These are phyloP conservation scores for Cherax quadricarinatus DNA, from an alignment of 1,140 invertebrate genomes.

Conservation along the genomic window DNA sequence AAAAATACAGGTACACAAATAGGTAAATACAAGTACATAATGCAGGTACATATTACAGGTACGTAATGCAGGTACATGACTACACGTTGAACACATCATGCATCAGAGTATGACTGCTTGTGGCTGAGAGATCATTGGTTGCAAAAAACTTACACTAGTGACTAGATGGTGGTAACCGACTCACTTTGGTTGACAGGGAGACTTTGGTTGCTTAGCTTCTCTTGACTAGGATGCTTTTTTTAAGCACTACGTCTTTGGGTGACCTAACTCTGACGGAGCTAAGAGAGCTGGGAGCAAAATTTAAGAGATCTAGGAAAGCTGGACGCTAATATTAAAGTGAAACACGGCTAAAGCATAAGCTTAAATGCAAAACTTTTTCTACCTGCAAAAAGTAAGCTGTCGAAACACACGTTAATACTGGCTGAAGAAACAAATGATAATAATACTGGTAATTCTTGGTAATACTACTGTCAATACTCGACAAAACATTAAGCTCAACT, in stretches of 20 bases:
- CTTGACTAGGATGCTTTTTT: background rate
- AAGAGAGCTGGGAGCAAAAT: too few relatives aligned
- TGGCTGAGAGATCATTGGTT: background rate
- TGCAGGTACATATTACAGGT: too few relatives aligned
- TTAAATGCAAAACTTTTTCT: background rate
- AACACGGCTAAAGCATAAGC: background rate
- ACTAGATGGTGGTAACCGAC: background rate
- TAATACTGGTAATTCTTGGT: background rate
- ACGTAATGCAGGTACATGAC: too few relatives aligned
- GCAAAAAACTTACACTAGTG: background rate
- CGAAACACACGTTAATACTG: background rate
- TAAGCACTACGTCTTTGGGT: slow-evolving; percentile 32
- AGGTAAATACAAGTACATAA: too few relatives aligned
- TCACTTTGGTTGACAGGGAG: background rate
- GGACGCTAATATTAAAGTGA: slow-evolving; percentile 20
- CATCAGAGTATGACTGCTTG: too few relatives aligned
- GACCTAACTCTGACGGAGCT: background rate
- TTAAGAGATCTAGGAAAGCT: slow-evolving; percentile 53
- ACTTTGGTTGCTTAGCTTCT: background rate
- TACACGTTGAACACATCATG: too few relatives aligned
- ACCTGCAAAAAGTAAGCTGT: background rate
- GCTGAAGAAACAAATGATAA: background rate
- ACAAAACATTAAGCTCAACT: too few relatives aligned
- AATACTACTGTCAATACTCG: too few relatives aligned
- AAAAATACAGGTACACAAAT: too few relatives aligned